Evolutionary conservation across 1,140 invertebrate species (phyloP).

Genomic region (Psix sp.): DNA sequence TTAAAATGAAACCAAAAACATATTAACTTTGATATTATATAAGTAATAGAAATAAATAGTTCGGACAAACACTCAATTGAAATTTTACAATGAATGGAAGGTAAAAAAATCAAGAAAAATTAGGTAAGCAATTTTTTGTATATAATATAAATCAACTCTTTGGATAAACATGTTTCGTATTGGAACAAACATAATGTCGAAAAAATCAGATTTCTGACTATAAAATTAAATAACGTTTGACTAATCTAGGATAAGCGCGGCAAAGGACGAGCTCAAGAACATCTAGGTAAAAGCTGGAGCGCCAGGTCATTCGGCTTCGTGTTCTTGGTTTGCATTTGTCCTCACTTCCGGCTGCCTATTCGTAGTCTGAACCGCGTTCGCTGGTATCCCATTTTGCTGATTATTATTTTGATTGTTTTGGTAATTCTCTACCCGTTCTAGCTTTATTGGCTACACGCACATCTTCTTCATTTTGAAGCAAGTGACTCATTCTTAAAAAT

Average conservation of each 20-base stretch:
- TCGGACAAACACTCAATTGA: neutral
- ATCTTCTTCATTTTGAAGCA: constrained; percentile 78
- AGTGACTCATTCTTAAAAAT: constrained; percentile 80
- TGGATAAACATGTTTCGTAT: too few species aligned
- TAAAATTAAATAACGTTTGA: constrained; percentile 79
- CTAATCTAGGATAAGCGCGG: constrained; percentile 86
- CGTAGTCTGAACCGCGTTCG: constrained; percentile 56
- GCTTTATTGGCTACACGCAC: constrained; percentile 73
- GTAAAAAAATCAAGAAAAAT: neutral
- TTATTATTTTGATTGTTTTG: constrained; percentile 37
- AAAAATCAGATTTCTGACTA: neutral
- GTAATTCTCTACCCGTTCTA: constrained; percentile 51
- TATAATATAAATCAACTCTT: too few species aligned
- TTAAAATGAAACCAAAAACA: neutral
- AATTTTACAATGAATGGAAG: neutral
- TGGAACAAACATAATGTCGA: too few species aligned
- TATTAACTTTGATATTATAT: neutral
- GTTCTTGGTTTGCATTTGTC: constrained; percentile 69
- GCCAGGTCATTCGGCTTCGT: constrained; percentile 79
- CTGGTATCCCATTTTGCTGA: constrained; percentile 25
- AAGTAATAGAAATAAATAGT: constrained; percentile 1
- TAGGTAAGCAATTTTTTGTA: too few species aligned
- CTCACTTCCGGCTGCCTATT: constrained; percentile 59
- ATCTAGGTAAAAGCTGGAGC: constrained; percentile 84
- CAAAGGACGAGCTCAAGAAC: constrained; percentile 86